Conservation (phyloP, 1,140 invertebrate species). For the Metaphire vulgaris region DNA sequence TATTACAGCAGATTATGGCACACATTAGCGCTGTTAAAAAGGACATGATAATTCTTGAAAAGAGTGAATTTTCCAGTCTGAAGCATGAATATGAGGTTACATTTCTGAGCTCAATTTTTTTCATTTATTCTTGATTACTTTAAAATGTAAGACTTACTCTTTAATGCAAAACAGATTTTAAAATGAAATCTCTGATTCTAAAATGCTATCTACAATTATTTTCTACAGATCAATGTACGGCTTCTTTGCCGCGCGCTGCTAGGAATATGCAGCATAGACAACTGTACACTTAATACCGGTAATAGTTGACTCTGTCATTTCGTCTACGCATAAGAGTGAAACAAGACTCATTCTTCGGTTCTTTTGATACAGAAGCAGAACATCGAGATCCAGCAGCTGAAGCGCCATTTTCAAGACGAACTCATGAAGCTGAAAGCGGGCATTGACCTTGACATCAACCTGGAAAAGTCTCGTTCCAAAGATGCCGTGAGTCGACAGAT, state of each 20-base stretch:
- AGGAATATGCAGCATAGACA: no score
- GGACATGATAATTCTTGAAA: conserved; percentile 52
- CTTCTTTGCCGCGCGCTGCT: no score
- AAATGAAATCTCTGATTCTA: background rate
- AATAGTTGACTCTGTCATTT: no score
- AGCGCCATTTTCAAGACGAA: conserved; percentile 41
- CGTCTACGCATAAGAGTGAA: no score
- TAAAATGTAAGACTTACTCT: conserved; percentile 9
- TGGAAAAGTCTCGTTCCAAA: conserved; percentile 46
- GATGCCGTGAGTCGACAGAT: conserved; percentile 46
- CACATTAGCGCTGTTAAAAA: conserved; percentile 49
- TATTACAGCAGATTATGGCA: conserved; percentile 47
- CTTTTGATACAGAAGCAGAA: conserved; percentile 49
- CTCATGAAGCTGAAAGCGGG: conserved; percentile 45
- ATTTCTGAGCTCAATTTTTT: conserved; percentile 4
- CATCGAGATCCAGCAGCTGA: conserved; percentile 40
- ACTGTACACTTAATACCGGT: no score
- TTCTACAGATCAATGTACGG: no score
- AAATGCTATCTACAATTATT: background rate
- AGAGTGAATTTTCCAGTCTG: conserved; percentile 51
- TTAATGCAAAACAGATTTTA: background rate
- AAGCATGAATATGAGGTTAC: conserved; percentile 49
- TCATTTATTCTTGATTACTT: conserved; percentile 11
- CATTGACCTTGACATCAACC: conserved; percentile 49
- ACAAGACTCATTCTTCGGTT: no score